Percentiles rank a stretch among this genome's conserved stretches.
These are phyloP conservation scores for Oscheius sp. DNA, from an alignment of 2,888 invertebrate species.

Conservation along the genomic window DNA sequence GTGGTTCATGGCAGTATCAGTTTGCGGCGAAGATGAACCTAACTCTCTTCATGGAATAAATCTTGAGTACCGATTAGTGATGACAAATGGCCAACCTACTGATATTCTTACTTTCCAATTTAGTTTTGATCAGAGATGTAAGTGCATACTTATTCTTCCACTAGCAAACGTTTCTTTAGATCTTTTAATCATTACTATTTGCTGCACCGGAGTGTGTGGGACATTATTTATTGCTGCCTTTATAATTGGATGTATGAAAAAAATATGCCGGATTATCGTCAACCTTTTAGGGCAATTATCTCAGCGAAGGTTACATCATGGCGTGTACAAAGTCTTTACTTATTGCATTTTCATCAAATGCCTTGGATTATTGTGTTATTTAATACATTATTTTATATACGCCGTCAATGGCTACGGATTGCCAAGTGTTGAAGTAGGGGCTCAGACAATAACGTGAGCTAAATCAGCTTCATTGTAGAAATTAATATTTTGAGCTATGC, in stretches of 20 bases:
- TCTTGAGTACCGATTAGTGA: constrained; percentile 80
- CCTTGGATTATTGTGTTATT: constrained; percentile 32
- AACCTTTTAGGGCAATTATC: constrained; percentile 36
- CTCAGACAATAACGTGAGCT: constrained; percentile 69
- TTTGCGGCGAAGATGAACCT: constrained; percentile 74
- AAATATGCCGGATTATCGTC: not conserved
- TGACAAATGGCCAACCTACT: constrained; percentile 85
- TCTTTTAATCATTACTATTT: constrained; percentile 83
- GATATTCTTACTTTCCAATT: constrained; percentile 88
- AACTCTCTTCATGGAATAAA: constrained; percentile 37
- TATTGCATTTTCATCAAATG: constrained; percentile 37
- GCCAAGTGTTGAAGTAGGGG: constrained; percentile 72
- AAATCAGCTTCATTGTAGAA: not conserved
- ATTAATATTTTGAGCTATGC: constrained; percentile 33
- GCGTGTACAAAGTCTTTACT: constrained; percentile 39
- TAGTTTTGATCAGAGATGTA: constrained; percentile 70
- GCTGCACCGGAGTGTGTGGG: constrained; percentile 80
- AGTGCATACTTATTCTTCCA: not conserved
- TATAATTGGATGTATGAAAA: constrained; percentile 74
- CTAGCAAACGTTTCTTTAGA: constrained; percentile 75
- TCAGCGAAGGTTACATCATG: constrained; percentile 41
- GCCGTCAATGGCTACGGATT: constrained; percentile 80
- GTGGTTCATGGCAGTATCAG: constrained; percentile 91
- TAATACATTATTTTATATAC: constrained; percentile 80
- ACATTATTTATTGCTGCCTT: constrained; percentile 80